These are phyloP conservation scores for Chironomus tepperi DNA, from an alignment of 1,140 invertebrate genomes.

Conservation along the genomic window DNA sequence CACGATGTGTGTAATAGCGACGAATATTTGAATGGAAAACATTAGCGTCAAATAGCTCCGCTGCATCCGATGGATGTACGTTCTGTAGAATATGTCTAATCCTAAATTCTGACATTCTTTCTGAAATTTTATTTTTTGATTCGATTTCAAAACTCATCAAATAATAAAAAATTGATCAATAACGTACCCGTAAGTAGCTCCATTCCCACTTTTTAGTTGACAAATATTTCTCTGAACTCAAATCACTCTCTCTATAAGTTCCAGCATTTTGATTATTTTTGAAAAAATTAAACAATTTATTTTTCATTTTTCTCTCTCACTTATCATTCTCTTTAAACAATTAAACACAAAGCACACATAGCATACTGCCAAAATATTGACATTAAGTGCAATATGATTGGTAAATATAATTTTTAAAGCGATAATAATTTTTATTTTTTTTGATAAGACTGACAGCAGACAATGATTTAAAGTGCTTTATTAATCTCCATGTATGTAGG, in stretches of 20 bases:
- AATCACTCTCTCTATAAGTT: neutral
- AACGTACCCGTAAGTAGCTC: constrained; percentile 47
- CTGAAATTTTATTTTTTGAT: constrained; percentile 41
- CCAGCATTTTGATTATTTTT: neutral
- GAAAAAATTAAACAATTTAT: neutral
- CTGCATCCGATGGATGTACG: constrained; percentile 65
- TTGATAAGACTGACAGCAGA: neutral
- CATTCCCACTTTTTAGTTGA: constrained; percentile 45
- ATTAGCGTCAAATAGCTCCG: constrained; percentile 68
- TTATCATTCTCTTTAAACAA: neutral
- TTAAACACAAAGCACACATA: neutral
- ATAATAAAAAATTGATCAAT: neutral
- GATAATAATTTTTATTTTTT: too few relatives aligned
- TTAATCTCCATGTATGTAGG: neutral
- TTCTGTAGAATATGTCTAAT: constrained; percentile 59
- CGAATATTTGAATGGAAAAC: constrained; percentile 55
- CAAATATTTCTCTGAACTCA: neutral
- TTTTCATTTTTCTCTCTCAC: neutral
- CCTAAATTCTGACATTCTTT: constrained; percentile 63
- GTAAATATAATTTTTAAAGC: neutral
- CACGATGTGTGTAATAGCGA: constrained; percentile 52
- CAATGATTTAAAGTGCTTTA: neutral
- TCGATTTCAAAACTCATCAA: constrained; percentile 23
- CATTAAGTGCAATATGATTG: neutral
- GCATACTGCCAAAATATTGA: neutral